Conservation (phyloP, 2,113 vertebrate species). For the Sialia sialis region DNA sequence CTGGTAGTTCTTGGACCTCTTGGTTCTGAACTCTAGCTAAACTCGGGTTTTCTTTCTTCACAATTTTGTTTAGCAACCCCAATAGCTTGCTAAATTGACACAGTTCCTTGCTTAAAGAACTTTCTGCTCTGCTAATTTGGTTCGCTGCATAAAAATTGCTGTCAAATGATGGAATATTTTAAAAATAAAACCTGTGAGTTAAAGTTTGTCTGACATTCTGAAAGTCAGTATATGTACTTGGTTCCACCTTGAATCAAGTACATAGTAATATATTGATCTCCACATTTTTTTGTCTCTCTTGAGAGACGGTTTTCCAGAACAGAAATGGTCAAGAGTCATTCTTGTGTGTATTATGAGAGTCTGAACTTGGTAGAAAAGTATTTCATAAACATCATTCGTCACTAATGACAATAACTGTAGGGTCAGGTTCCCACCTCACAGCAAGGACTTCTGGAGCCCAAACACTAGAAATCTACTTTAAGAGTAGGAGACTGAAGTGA, state of each 20-base stretch:
- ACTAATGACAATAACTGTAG: not conserved
- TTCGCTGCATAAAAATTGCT: not conserved
- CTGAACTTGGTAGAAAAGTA: not conserved
- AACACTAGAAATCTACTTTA: not conserved
- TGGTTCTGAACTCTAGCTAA: not conserved
- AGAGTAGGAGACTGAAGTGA: not conserved
- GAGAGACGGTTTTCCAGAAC: not conserved
- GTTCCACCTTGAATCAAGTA: not conserved
- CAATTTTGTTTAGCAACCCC: not conserved
- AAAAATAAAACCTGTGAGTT: not conserved
- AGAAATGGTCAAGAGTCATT: not conserved
- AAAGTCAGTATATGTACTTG: not conserved
- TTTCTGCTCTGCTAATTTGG: slow-evolving; percentile 10
- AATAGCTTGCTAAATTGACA: not conserved
- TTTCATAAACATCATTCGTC: not conserved
- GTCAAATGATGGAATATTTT: not conserved
- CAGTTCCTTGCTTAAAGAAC: not conserved
- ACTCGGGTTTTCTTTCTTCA: not conserved
- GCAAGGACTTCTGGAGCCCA: not conserved
- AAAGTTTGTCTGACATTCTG: not conserved
- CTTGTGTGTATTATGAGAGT: not conserved
- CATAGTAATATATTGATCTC: not conserved
- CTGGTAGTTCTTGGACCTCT: not conserved
- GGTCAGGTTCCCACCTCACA: not conserved
- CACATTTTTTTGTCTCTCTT: not conserved